These are phyloP conservation scores for Xanthorhoe spadicearia DNA, from an alignment of 2,888 invertebrate genomes.

Conservation along the genomic window DNA sequence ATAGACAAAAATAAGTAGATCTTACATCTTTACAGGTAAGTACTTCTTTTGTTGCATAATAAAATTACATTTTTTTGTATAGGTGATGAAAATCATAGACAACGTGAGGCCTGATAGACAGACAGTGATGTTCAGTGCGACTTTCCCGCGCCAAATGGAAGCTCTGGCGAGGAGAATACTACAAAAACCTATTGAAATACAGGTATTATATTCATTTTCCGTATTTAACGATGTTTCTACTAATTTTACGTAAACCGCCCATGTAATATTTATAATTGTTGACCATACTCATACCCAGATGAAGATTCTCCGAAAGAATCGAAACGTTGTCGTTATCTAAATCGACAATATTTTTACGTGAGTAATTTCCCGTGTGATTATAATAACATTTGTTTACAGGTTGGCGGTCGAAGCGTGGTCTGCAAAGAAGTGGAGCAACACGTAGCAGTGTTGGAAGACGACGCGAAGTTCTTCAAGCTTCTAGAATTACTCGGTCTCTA, in stretches of 20 bases:
- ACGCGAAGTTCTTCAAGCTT: constrained; percentile 98
- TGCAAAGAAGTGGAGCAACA: constrained; percentile 99
- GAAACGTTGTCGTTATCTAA: too few species aligned
- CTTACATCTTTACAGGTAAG: neutral
- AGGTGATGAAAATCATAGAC: constrained; percentile 98
- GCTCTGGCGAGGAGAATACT: constrained; percentile 97
- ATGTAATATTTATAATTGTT: too few species aligned
- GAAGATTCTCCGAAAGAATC: too few species aligned
- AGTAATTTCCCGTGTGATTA: too few species aligned
- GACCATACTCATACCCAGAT: too few species aligned
- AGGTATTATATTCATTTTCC: constrained; percentile 66
- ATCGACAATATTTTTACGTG: too few species aligned
- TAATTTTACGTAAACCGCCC: too few species aligned
- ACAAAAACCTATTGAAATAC: constrained; percentile 97
- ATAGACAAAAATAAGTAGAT: too few species aligned
- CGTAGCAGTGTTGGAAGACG: constrained; percentile 96
- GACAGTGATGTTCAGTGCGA: constrained; percentile 99
- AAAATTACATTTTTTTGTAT: constrained; percentile 28
- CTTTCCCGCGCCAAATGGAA: constrained; percentile 99
- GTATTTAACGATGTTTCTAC: neutral
- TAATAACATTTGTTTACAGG: constrained; percentile 81
- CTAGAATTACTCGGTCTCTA: constrained; percentile 98
- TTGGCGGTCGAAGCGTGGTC: constrained; percentile 98
- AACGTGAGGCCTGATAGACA: constrained; percentile 98
- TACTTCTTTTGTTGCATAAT: too few species aligned